phyloP scores from a whole-genome alignment of 2,797 vertebrate genomes.

The Pagetopsis macropterus region DNA sequence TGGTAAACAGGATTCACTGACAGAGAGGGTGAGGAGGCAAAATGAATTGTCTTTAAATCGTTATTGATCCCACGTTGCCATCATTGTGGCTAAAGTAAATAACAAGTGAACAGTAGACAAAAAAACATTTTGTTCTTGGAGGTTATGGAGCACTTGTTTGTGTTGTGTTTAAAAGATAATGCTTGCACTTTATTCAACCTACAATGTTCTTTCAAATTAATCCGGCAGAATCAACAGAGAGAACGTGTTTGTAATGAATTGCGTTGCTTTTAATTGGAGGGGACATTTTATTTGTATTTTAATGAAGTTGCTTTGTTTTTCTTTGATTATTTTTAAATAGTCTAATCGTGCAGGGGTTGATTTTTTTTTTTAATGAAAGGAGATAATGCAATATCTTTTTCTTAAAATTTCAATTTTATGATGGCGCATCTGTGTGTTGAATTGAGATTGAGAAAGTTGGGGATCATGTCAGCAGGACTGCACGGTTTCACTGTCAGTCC shows the following conservation, averaged over 20 bases:
- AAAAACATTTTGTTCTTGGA: neutral
- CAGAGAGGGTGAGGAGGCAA: neutral
- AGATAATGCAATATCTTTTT: constrained; percentile 15
- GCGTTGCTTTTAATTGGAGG: constrained; percentile 19
- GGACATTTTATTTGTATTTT: constrained; percentile 1
- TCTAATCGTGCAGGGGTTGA: neutral
- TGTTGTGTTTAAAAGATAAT: constrained; percentile 17
- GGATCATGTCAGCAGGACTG: constrained; percentile 45
- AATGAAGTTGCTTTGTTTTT: neutral
- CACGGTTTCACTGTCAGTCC: constrained; percentile 49
- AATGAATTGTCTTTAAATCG: constrained; percentile 23
- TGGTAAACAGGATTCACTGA: constrained; percentile 24
- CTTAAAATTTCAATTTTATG: constrained; percentile 5
- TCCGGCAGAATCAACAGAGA: constrained; percentile 2
- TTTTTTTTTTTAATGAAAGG: constrained; percentile 19
- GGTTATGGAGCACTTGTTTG: constrained; percentile 4
- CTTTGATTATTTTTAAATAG: constrained; percentile 4
- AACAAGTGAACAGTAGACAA: neutral
- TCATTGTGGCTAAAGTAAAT: neutral
- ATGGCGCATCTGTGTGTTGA: constrained; percentile 27
- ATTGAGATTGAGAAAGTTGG: neutral
- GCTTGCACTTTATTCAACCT: constrained; percentile 48
- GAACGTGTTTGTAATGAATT: constrained; percentile 13
- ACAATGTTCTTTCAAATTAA: constrained; percentile 23
- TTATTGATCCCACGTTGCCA: neutral